Evolutionary conservation across 2,113 vertebrate genomes (phyloP), one percentile per base, ranked within the genome.

Genomic region (Spizaetus ornatus): DNA sequence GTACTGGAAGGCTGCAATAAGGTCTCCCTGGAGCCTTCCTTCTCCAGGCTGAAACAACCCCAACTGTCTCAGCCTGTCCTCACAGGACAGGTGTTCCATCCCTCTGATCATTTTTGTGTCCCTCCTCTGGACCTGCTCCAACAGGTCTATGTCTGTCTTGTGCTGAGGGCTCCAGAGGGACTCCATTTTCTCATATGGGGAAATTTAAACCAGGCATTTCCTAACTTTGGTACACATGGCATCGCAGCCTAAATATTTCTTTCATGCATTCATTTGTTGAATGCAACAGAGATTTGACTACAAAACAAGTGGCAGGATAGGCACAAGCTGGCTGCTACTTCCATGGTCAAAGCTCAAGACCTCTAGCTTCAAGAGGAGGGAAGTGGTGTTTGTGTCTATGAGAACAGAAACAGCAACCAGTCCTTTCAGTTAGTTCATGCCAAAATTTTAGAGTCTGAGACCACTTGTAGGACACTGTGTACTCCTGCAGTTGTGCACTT

Each of bases 341-440:
- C n/a, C 40, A 42, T 50, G 61, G 71, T 43, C 16, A 65, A 72
- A 86, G 52, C 26, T 53, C 50, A 53, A 53, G 52, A 29, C 15
- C 26, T 16, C 26, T 31, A 76, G 7, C 29, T 90, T 72, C 52
- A 72, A 26, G 48, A 86, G 15, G 16, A 72, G 22, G 11, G 32
- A 80, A 65, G 9, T 10, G 8, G 31, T 67, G n/a, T 32, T 71
- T 15, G 7, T 12, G 19, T 50, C 52, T 63, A 47, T 0, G 2
- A 55, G 36, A 82, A 82, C 0, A 2, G 63, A 26, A 65, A 80
- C 4, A n/a, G 47, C 18, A 59, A 42, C 5, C 0, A 0, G 2
- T 59, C 6, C 38, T 88, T 76, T 53, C 47, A 67, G 52, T 12
- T 63, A 67, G 47, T 12, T 63, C 17, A n/a, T 20, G 29, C 6